phyloP scores from a whole-genome alignment of 2,113 vertebrate genomes.

The Pelmatolapia mariae region DNA sequence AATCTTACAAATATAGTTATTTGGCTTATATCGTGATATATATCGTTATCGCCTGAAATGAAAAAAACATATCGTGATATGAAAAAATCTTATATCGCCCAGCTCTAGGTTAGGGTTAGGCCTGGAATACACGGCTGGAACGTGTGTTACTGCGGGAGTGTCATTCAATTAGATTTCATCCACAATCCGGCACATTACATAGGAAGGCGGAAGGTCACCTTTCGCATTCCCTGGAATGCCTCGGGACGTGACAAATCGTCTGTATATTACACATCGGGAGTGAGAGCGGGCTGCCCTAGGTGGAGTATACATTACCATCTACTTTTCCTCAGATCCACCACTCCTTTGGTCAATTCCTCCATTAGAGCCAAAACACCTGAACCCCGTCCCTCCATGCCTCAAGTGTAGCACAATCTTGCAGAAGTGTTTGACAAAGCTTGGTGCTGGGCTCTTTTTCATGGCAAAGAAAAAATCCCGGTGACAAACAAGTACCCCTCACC shows the following conservation, averaged over 20 bases:
- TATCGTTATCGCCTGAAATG: no score
- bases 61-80: no score
- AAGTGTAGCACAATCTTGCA: background rate
- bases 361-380: background rate
- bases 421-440: background rate
- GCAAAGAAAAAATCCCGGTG: background rate
- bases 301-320: background rate
- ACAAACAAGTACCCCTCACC: background rate
- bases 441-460: background rate
- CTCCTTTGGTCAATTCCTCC: background rate
- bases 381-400: background rate
- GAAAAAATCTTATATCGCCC: no score
- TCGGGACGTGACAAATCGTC: background rate
- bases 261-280: background rate
- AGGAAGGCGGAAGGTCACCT: background rate
- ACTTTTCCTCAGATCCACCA: background rate
- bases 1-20: no score
- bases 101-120: no score
- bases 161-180: background rate
- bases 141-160: fast-evolving
- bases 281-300: fast-evolving
- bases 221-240: background rate
- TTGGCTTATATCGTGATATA: no score
- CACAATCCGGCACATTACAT: background rate
- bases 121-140: background rate